These are phyloP conservation scores for Drosophila austrosaltans DNA, from an alignment of 2,888 invertebrate species.

Conservation along the genomic window DNA sequence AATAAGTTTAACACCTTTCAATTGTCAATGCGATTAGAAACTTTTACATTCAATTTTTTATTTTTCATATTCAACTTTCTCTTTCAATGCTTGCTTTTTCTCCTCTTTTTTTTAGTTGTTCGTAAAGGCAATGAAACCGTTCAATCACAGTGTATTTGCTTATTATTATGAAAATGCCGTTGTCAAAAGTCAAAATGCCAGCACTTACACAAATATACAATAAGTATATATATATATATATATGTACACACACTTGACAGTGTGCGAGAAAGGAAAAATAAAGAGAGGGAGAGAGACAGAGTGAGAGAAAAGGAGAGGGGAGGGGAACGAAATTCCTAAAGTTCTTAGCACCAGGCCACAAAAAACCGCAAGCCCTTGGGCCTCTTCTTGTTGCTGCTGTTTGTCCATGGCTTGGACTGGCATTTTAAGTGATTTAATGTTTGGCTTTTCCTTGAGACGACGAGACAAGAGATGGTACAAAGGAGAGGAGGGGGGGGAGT, in stretches of 20 bases:
- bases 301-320: constrained; percentile 7
- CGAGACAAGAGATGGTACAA: background rate
- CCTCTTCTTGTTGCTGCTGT: constrained; percentile 36
- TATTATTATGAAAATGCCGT: constrained; percentile 56
- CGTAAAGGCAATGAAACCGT: constrained; percentile 12
- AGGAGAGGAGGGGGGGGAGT: background rate
- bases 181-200: constrained; percentile 50
- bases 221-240: background rate
- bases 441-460: constrained; percentile 70
- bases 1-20: too few relatives aligned
- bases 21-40: too few relatives aligned
- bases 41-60: too few relatives aligned
- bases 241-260: background rate
- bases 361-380: constrained; percentile 46
- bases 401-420: constrained; percentile 72
- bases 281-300: background rate
- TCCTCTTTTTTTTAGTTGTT: constrained; percentile 6
- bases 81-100: too few relatives aligned
- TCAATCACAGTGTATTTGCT: constrained; percentile 32
- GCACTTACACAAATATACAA: constrained; percentile 23
- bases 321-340: constrained; percentile 43
- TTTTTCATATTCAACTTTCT: too few relatives aligned
- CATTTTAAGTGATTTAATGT: constrained; percentile 79
- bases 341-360: constrained; percentile 52
- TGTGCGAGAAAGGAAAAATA: background rate